Base-by-base conservation (phyloP, 2,888 invertebrate species). In the Eupithecia exiguata region DNA sequence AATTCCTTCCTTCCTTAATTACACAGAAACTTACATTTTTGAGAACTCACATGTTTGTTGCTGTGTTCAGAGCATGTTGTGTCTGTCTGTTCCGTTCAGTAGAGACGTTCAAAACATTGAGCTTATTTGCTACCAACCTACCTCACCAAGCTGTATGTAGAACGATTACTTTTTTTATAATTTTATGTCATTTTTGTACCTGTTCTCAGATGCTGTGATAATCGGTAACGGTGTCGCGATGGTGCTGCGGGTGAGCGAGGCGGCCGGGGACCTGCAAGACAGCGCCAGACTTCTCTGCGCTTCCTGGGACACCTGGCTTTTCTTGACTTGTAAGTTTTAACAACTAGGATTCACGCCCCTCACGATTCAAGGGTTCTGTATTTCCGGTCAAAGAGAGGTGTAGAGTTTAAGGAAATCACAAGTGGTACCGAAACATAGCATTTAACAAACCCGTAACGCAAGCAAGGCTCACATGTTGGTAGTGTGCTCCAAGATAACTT, bases 251-350 rank as follows among this genome's bases (percentile, higher is more conserved):
- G 96, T 97, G 67, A 93, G 96, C 78, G 95, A 96, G 82, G 95
- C 95, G 14, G 96, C 96, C 0, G 94, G 95, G 58, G 91, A 90
- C 77, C 84, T 96, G 79, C 95, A 96, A 85, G 95, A 95, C 85
- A 95, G 96, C 73, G 96, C 96, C 4, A 90, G 94, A 43, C 91
- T 95, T 70, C 96, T 97, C 67, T 96, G 96, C 80, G 96, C 96
- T 0, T 96, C 96, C 1, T 97, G 97, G 97, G 97, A 97, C 84
- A 96, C 97, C 16, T 95, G 96, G 91, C 87, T 97, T 0, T 97
- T 97, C 87, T 94, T 97, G 14, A 91, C 95, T 63, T 87, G 97
- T 97, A 88, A 95, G 96, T 95, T 25, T 40, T 74, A 53, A 49
- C 35, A 46, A 68, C 68, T 30, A 14, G 62, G 4, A 21, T 10